Evolutionary conservation across 2,888 invertebrate genomes (phyloP).

Genomic region (Germaria angustata): DNA sequence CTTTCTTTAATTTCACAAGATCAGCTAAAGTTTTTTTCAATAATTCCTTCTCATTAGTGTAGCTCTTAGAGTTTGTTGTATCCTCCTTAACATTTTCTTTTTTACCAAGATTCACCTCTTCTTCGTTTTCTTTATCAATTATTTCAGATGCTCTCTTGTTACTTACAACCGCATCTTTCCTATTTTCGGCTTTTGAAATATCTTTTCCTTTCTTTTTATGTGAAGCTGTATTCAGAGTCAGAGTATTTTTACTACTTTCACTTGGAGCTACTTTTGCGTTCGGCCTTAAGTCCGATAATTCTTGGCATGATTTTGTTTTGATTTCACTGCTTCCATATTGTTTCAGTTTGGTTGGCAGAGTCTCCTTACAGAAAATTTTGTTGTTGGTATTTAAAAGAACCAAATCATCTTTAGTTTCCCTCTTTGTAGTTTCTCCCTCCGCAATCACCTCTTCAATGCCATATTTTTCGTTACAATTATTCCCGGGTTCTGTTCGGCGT

Average conservation of each 20-base stretch:
- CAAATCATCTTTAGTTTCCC: neutral
- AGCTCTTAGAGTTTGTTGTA: neutral
- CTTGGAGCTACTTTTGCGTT: neutral
- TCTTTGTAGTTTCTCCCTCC: neutral
- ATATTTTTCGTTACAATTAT: neutral
- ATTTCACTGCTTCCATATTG: neutral
- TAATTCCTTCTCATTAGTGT: neutral
- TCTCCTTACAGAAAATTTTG: neutral
- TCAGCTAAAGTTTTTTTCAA: neutral
- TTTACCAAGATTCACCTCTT: neutral
- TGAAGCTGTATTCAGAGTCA: neutral
- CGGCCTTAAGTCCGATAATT: neutral
- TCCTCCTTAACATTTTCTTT: constrained; percentile 1
- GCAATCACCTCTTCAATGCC: neutral
- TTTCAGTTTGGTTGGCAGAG: neutral
- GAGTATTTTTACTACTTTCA: neutral
- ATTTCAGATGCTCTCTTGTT: neutral
- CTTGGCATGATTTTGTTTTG: neutral
- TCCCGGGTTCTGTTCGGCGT: neutral
- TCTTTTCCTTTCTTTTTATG: neutral
- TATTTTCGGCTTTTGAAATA: neutral
- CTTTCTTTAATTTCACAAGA: neutral
- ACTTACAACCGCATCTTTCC: neutral
- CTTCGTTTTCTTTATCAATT: neutral
- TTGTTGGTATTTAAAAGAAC: neutral